Conservation (phyloP, 1,140 invertebrate species). For the Platyscapa corneri region DNA sequence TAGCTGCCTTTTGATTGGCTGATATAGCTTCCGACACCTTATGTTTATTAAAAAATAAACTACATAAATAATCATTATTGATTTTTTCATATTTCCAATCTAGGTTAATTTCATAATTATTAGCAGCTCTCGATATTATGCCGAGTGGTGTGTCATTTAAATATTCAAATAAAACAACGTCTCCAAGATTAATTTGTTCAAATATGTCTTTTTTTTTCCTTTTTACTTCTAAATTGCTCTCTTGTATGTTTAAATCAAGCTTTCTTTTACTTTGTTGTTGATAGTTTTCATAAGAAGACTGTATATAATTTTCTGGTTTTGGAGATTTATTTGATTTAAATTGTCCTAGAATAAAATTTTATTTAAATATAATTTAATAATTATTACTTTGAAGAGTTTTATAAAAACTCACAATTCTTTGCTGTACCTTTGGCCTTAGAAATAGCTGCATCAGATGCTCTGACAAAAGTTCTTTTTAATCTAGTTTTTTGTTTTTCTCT, state of each 20-base stretch:
- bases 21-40: slow-evolving; percentile 61
- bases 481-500: slow-evolving; percentile 80
- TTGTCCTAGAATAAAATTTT: slow-evolving; percentile 40
- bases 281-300: background rate
- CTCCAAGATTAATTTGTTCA: background rate
- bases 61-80: slow-evolving; percentile 59
- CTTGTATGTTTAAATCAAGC: background rate
- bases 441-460: slow-evolving; percentile 85
- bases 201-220: slow-evolving; percentile 23
- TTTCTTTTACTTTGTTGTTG: background rate
- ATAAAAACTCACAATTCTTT: slow-evolving; percentile 71
- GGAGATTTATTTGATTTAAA: background rate
- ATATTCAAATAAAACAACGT: slow-evolving; percentile 65
- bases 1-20: slow-evolving; percentile 69
- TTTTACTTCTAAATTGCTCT: slow-evolving; percentile 11
- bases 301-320: background rate
- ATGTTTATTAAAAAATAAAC: slow-evolving; percentile 66
- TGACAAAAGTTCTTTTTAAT: slow-evolving; percentile 84
- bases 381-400: background rate
- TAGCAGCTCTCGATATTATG: slow-evolving; percentile 59
- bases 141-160: slow-evolving; percentile 58
- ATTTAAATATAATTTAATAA: slow-evolving; percentile 8
- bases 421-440: slow-evolving; percentile 80
- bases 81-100: slow-evolving; percentile 61
- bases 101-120: slow-evolving; percentile 55